phyloP scores from a whole-genome alignment of 2,797 vertebrate species.

The Chlorospingus flavigularis region DNA sequence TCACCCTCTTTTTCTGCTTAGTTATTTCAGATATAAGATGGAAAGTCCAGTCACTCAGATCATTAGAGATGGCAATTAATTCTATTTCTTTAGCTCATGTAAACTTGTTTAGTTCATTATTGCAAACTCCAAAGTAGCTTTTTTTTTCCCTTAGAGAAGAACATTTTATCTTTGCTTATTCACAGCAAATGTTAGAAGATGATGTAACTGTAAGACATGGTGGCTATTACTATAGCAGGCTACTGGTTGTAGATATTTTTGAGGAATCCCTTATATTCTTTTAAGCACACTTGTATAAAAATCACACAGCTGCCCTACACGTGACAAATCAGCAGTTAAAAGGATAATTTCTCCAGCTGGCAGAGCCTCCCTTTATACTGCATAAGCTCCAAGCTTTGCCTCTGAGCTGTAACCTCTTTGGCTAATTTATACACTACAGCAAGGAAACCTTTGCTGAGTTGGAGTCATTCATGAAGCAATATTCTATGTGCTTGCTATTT shows the following conservation, averaged over 20 bases:
- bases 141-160: not conserved
- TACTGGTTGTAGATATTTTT: constrained; percentile 24
- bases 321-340: not conserved
- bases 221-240: not conserved
- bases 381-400: not conserved
- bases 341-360: not conserved
- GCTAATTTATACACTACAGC: not conserved
- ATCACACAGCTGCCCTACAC: rapidly evolving
- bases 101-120: not conserved
- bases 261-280: not conserved
- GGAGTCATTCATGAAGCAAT: not conserved
- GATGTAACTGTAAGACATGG: not conserved
- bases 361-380: not conserved
- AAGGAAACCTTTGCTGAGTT: not conserved
- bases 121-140: not conserved
- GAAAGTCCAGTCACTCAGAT: not conserved
- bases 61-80: not conserved
- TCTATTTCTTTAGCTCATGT: not conserved
- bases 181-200: constrained; percentile 1
- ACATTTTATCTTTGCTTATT: constrained; percentile 23
- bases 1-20: not conserved
- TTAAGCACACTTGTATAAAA: not conserved
- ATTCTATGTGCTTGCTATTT: not conserved
- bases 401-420: not conserved
- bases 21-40: not conserved